Conservation (phyloP, 2,888 invertebrate species). For the Agonopterix subpropinquella region DNA sequence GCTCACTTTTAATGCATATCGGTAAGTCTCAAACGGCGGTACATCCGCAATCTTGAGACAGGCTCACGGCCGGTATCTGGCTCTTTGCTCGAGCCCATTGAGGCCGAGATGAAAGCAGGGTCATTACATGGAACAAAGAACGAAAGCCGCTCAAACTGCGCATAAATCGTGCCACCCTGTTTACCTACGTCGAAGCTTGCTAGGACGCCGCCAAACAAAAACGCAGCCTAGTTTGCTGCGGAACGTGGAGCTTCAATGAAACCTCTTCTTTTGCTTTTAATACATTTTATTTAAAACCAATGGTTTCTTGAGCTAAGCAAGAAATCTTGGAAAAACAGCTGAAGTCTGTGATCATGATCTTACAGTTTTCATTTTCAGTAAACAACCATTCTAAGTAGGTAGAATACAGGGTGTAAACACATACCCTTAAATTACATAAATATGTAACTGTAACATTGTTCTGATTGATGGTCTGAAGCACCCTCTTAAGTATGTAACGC, state of each 20-base stretch:
- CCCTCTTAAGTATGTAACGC: too few relatives aligned
- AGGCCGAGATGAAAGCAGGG: constrained; percentile 67
- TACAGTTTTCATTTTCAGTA: too few relatives aligned
- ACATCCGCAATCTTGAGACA: constrained; percentile 25
- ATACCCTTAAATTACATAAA: too few relatives aligned
- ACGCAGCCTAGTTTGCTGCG: constrained; percentile 57
- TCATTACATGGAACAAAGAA: constrained; percentile 74
- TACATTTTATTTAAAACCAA: constrained; percentile 31
- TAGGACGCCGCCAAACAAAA: constrained; percentile 63
- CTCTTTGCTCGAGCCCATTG: constrained; percentile 60
- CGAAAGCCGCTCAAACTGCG: constrained; percentile 66
- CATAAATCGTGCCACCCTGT: constrained; percentile 68
- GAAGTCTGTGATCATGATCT: too few relatives aligned
- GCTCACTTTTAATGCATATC: constrained; percentile 1
- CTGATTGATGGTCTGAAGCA: too few relatives aligned
- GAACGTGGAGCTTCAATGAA: constrained; percentile 43
- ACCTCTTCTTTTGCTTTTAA: constrained; percentile 37
- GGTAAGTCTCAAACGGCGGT: constrained; percentile 2
- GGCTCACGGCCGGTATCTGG: constrained; percentile 43
- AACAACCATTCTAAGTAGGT: too few relatives aligned
- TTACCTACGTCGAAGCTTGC: constrained; percentile 61
- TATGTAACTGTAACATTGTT: too few relatives aligned
- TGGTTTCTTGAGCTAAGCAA: too few relatives aligned
- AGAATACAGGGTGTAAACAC: too few relatives aligned
- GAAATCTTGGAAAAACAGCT: too few relatives aligned